phyloP scores from a whole-genome alignment of 2,797 vertebrate genomes.

The Megaceryle alcyon region DNA sequence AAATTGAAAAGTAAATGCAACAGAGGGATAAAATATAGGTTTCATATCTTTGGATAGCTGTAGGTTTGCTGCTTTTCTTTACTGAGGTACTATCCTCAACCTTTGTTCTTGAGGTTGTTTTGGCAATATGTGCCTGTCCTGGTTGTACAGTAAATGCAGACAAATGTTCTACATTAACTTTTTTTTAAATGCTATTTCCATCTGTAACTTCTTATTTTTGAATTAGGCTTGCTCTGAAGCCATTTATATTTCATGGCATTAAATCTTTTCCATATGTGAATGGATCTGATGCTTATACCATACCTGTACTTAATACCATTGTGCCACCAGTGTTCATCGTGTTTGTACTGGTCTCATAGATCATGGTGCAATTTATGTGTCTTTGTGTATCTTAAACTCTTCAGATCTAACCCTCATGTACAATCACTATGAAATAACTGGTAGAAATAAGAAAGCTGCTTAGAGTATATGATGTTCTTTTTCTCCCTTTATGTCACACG shows the following conservation, averaged over 20 bases:
- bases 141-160: neutral
- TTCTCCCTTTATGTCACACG: neutral
- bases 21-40: neutral
- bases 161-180: neutral
- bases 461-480: neutral
- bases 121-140: neutral
- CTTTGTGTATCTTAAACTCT: neutral
- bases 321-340: neutral
- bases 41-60: neutral
- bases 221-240: neutral
- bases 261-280: neutral
- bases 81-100: neutral
- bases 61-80: neutral
- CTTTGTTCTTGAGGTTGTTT: neutral
- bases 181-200: neutral
- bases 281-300: neutral
- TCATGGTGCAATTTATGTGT: neutral
- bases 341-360: neutral
- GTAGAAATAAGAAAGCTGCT: neutral
- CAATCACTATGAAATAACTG: fast-evolving
- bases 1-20: neutral
- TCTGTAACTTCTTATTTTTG: neutral
- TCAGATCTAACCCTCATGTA: neutral
- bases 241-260: neutral
- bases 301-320: neutral